These are phyloP conservation scores for Oryzias celebensis DNA, from an alignment of 2,113 vertebrate species.

Conservation along the genomic window DNA sequence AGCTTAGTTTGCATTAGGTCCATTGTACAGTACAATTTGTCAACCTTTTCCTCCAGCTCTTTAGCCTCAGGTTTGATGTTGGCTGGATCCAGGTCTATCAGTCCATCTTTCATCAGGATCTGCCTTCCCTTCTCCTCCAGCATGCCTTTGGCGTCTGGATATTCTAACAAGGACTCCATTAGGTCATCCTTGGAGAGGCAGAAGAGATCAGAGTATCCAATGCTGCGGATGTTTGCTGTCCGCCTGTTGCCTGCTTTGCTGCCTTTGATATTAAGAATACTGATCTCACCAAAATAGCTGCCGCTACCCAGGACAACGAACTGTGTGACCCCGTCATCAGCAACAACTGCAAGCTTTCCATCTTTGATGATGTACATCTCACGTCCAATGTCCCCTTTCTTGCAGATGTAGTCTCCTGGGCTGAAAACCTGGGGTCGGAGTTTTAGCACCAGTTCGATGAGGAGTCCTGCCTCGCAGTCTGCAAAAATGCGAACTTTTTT, in stretches of 20 bases:
- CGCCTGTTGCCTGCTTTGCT: slow-evolving; percentile 96
- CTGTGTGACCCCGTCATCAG: slow-evolving; percentile 93
- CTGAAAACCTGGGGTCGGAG: slow-evolving; percentile 92
- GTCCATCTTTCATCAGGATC: slow-evolving; percentile 92
- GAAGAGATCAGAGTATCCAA: slow-evolving; percentile 96
- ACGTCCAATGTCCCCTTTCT: slow-evolving; percentile 95
- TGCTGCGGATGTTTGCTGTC: slow-evolving; percentile 95
- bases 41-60: slow-evolving; percentile 87
- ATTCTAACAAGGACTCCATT: slow-evolving; percentile 93
- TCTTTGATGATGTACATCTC: slow-evolving; percentile 99
- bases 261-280: slow-evolving; percentile 97
- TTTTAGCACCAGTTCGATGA: slow-evolving; percentile 94
- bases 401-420: slow-evolving; percentile 96
- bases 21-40: slow-evolving; percentile 80
- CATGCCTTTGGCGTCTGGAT: slow-evolving; percentile 93
- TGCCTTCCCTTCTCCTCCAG: slow-evolving; percentile 94
- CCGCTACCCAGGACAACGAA: slow-evolving; percentile 95
- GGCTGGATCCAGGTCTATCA: slow-evolving; percentile 87
- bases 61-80: slow-evolving; percentile 85
- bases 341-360: slow-evolving; percentile 93
- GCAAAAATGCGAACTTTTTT: slow-evolving; percentile 96
- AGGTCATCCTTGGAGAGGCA: slow-evolving; percentile 96
- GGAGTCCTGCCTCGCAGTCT: slow-evolving; percentile 93
- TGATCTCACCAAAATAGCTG: slow-evolving; percentile 97
- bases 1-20: slow-evolving; percentile 87